Base-by-base conservation (phyloP, 37 sponge, comb jelly and placozoan genomes). In the Corticium candelabrum region DNA sequence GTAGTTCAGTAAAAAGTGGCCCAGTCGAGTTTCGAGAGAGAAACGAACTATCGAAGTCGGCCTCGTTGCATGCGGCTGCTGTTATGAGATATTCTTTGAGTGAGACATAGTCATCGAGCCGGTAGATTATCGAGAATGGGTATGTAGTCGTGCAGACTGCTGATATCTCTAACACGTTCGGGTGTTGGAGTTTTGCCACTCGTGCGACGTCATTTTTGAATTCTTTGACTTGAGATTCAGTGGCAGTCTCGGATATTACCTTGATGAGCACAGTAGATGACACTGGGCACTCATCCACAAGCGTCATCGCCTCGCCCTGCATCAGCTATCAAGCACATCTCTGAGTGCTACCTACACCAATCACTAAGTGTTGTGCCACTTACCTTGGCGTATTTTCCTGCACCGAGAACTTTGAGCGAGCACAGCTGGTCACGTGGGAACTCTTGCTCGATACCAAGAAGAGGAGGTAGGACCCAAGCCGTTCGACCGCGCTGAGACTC, bases 391-490 rank as follows among this genome's bases (percentile, higher is more conserved):
- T 30, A 70, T 4, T 29, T 5, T 30, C 73, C 36, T 15, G 5
- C 73, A 32, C 73, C 73, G 31, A 70, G 7, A 29, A 5, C 21
- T 70, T 70, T 70, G 5, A 70, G 33, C 7, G 31, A 35, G 73
- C 73, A 70, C 5, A 70, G 73, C 36, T 4, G 29, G 36, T 70
- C 73, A 34, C 73, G 73, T 34, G 73, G 31, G 31, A 70, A 70
- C 36, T 70, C 73, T 32, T 70, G 73, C 36, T 70, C 73, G 73
- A 70, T 15, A 32, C 73, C 73, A 4, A 70, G 73, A 4, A 70
- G 29, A 7, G 73, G 73, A 21, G 62, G 62, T 27, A 50, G 21
- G 11, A 11, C 15, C 62, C 62, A 50, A 21, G 15, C 62, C 15
- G 15, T 21, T 50, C 62, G 62, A 50, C 62, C 62, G 11, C 62